phyloP scores from a whole-genome alignment of 2,888 invertebrate genomes.

The Polymixis flavicincta region DNA sequence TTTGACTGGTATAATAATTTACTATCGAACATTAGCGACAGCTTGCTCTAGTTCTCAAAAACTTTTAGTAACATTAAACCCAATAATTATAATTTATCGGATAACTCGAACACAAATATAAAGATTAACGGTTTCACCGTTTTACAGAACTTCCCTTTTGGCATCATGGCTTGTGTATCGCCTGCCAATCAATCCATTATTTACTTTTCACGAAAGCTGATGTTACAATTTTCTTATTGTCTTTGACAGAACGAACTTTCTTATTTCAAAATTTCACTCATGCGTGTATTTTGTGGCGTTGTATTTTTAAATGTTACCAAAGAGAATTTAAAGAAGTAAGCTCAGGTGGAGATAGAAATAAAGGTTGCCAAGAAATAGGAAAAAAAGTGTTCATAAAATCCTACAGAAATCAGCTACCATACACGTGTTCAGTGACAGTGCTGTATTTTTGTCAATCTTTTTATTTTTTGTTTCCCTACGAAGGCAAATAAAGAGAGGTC shows the following conservation, averaged over 20 bases:
- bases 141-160: constrained; percentile 36
- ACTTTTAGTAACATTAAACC: constrained; percentile 21
- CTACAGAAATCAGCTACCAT: constrained; percentile 38
- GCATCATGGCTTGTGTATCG: constrained; percentile 16
- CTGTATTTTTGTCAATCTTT: constrained; percentile 26
- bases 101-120: constrained; percentile 2
- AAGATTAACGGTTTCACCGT: constrained; percentile 30
- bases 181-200: constrained; percentile 34
- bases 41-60: constrained; percentile 12
- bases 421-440: constrained; percentile 40
- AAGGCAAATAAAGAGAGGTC: constrained; percentile 9
- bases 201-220: constrained; percentile 28
- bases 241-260: constrained; percentile 10
- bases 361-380: constrained; percentile 42
- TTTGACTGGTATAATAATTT: not conserved
- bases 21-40: not conserved
- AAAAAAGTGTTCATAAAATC: constrained; percentile 25
- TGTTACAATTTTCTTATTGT: not conserved
- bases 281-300: not conserved
- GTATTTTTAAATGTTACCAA: constrained; percentile 40
- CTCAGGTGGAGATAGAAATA: constrained; percentile 32
- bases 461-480: constrained; percentile 13
- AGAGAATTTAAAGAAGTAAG: constrained; percentile 15
- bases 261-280: constrained; percentile 25
- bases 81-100: constrained; percentile 21